Evolutionary conservation across 2,888 invertebrate genomes (phyloP), one percentile per base, ranked within the genome.

Genomic region (Mystacides longicornis): DNA sequence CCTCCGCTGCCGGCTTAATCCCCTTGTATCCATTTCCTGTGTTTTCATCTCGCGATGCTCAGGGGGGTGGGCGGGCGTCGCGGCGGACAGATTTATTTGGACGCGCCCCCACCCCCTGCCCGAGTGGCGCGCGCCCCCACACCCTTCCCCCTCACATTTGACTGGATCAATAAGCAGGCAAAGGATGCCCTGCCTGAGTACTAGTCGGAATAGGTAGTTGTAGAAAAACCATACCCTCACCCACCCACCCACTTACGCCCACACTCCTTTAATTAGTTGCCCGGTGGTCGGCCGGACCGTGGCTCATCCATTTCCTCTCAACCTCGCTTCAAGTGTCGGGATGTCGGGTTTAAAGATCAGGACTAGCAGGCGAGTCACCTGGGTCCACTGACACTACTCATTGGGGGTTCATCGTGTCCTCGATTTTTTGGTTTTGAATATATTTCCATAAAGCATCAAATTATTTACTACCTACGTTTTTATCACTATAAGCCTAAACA

Each of bases 91-190:
- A 77, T 74, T 77, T 75, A 77, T 78, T 76, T 78, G 79, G 76
- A 74, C 79, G 77, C 75, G 66, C 72, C 59, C 61, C 56, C 52
- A 48, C 53, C 48, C 50, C 31, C 50, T 54, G 55, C n/a, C n/a
- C n/a, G 46, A 56, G 74, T 73, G 74, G 47, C 46, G 51, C 49
- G 53, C 52, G 50, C 57, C 54, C 60, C 61, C 56, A 48, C 57
- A 55, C 54, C 60, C 74, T 73, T 73, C 75, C 75, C 75, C 75
- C 77, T 75, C 75, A 77, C 77, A 78, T 77, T 78, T 77, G 77
- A 77, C 77, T 77, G 77, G 77, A 77, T 77, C 77, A 77, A 77
- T 77, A 77, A 77, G 77, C 77, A 77, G 77, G 77, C 77, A 77
- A 77, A 77, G 77, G 77, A 77, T 77, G 77, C 76, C 77, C 75